Evolutionary conservation across 2,797 vertebrate species (phyloP).

Genomic region (Ptychobarbus kaznakovi): DNA sequence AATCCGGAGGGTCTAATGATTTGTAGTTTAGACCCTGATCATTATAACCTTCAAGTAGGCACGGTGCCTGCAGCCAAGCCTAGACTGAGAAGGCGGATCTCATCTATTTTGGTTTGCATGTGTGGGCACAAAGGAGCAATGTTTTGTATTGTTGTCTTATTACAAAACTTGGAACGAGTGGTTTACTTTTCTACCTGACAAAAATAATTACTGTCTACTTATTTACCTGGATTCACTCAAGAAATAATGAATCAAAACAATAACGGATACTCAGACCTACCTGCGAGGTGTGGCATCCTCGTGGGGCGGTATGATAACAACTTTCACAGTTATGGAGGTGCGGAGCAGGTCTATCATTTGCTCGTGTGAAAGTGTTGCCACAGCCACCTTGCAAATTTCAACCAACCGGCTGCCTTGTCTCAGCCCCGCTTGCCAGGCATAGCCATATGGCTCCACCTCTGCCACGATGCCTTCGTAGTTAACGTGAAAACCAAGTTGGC

Average conservation of each 20-base stretch:
- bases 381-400: conserved; percentile 97
- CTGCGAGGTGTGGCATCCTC: conserved; percentile 96
- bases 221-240: conserved; percentile 1
- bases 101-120: conserved; percentile 42
- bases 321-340: conserved; percentile 94
- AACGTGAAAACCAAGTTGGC: conserved; percentile 97
- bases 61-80: conserved; percentile 10
- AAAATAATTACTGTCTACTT: not conserved
- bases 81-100: conserved; percentile 28
- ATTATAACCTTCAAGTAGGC: conserved; percentile 17
- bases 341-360: conserved; percentile 98
- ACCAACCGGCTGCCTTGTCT: conserved; percentile 96
- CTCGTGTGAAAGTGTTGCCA: conserved; percentile 95
- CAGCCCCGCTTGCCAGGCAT: conserved; percentile 97
- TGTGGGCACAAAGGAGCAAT: conserved; percentile 35
- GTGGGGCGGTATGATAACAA: conserved; percentile 94
- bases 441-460: conserved; percentile 97
- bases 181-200: conserved; percentile 20
- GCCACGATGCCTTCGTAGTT: conserved; percentile 99
- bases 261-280: conserved; percentile 68
- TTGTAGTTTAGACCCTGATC: conserved; percentile 34
- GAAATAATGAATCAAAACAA: conserved; percentile 2
- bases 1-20: not conserved
- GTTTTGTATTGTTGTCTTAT: not conserved
- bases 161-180: conserved; percentile 12